phyloP scores from a whole-genome alignment of 2,113 vertebrate species.

The Albula glossodonta region DNA sequence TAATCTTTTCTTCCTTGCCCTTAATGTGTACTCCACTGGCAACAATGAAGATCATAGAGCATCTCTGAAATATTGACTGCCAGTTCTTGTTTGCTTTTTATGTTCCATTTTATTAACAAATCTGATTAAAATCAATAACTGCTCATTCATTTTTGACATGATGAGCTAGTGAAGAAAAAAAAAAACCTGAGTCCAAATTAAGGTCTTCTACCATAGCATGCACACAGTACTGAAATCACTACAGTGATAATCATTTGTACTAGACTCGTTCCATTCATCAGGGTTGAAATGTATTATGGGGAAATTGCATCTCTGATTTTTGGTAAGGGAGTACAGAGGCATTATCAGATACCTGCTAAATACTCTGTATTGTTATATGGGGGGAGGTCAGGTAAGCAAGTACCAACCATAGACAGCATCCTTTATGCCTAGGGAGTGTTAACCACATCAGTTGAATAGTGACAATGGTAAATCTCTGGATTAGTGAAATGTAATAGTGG shows the following conservation, averaged over 20 bases:
- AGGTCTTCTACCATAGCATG: background rate
- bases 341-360: background rate
- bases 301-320: background rate
- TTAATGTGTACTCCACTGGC: too few relatives aligned
- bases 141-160: too few relatives aligned
- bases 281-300: background rate
- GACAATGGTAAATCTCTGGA: background rate
- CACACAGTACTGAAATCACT: background rate
- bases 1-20: too few relatives aligned
- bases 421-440: background rate
- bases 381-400: background rate
- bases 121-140: too few relatives aligned
- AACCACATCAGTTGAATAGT: background rate
- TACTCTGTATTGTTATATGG: background rate
- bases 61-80: too few relatives aligned
- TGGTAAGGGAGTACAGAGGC: background rate
- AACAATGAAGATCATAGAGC: too few relatives aligned
- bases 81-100: too few relatives aligned
- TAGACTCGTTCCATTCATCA: constrained; percentile 1
- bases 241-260: background rate
- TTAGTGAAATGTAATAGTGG: background rate
- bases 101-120: too few relatives aligned
- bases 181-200: background rate
- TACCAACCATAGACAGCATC: background rate
- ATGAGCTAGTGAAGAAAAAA: too few relatives aligned